Base-by-base conservation (phyloP, 2,113 vertebrate species). In the Polypterus senegalus region DNA sequence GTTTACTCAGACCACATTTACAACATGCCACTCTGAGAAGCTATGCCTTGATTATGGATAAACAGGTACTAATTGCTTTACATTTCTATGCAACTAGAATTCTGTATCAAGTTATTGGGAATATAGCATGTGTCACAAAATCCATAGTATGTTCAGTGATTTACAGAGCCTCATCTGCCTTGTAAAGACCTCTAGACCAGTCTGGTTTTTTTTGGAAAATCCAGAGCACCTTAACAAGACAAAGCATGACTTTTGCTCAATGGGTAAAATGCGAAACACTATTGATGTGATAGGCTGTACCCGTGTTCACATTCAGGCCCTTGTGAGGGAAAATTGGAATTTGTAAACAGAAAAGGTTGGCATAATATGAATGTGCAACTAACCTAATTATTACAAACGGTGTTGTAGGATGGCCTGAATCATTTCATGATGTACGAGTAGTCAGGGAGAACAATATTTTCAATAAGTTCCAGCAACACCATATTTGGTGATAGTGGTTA, bases 121-220 rank as follows among this genome's bases (percentile, higher is more conserved):
- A 69, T 52, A 57, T 49, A 56, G 63, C 59, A 46, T 5, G 63
- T 65, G 62, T 65, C 53, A 54, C 47, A 4, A 69, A 67, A 69
- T 69, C 70, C 64, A 58, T 52, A 63, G 62, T 67, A 58, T 58
- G 63, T 67, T 7, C 60, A 58, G 62, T 66, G 49, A 64, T 66
- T 54, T 64, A 60, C 59, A 51, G 11, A 65, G 63, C 61, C 60
- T 66, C 54, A 63, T 8, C 52, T 10, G 52, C 52, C 46, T 9
- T 55, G 61, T 9, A 10, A 6, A 11, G 59, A 46, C 27, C 2
- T 27, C 27, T 27, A 2, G 27, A 27, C 27, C 27, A 27, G 27
- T 27, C 2, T 27, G 27, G 27, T 27, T 27, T 27, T 27, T 27
- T 27, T 27, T 27, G 27, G 27, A 27, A 27, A 27, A 27, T 27